Conservation (phyloP, 2,888 invertebrate species). For the Adelognathus sp. region DNA sequence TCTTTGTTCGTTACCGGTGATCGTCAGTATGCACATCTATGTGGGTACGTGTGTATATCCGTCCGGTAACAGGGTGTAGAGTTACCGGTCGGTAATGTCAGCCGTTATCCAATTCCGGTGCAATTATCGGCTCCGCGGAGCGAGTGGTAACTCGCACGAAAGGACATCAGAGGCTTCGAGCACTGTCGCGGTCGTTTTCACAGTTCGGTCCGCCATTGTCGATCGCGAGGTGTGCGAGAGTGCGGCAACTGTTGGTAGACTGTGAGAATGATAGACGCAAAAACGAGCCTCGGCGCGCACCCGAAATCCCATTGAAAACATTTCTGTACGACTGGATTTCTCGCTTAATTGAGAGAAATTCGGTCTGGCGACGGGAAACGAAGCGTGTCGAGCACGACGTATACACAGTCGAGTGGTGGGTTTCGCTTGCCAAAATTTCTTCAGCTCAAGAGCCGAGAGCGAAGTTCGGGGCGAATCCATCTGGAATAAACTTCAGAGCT, state of each 20-base stretch:
- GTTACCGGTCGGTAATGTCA: background rate
- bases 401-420: background rate
- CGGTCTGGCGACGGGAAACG: slow-evolving; percentile 26
- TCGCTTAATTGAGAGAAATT: slow-evolving; percentile 51
- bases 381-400: slow-evolving; percentile 23
- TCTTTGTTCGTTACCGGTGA: background rate
- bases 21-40: background rate
- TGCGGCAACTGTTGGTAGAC: background rate
- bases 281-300: slow-evolving; percentile 29
- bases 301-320: slow-evolving; percentile 30
- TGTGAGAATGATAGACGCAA: slow-evolving; percentile 28
- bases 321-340: slow-evolving; percentile 23
- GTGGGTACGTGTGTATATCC: background rate
- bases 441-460: slow-evolving; percentile 1
- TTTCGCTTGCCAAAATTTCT: slow-evolving; percentile 37
- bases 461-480: slow-evolving; percentile 18
- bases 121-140: slow-evolving; percentile 25
- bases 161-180: background rate
- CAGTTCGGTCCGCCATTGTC: background rate
- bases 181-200: background rate
- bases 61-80: background rate
- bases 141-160: background rate
- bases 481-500: slow-evolving; percentile 3
- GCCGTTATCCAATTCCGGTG: slow-evolving; percentile 7
- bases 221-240: background rate